phyloP scores from a whole-genome alignment of 1,140 invertebrate species.

The Pseudomyrmex cubaensis region DNA sequence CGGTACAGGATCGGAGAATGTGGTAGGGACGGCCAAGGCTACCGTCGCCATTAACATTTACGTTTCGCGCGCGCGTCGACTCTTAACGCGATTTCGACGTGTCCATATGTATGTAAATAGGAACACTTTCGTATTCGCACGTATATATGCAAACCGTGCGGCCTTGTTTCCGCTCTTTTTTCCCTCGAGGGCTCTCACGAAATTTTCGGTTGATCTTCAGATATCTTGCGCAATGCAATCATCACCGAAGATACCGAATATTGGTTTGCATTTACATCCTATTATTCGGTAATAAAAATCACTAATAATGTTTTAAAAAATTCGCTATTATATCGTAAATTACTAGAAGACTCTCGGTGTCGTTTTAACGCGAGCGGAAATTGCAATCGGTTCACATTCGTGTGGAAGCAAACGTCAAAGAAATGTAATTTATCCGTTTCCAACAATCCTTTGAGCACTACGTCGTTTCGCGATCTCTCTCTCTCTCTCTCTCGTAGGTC shows the following conservation, averaged over 20 bases:
- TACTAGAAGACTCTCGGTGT: not conserved
- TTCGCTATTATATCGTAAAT: slow-evolving; percentile 3
- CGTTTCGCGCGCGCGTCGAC: slow-evolving; percentile 49
- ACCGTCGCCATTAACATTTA: slow-evolving; percentile 76
- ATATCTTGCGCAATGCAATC: not conserved
- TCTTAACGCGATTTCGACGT: slow-evolving; percentile 74
- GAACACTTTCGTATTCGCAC: slow-evolving; percentile 36
- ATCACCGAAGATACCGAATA: not conserved
- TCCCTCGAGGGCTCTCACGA: slow-evolving; percentile 15
- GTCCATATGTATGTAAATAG: slow-evolving; percentile 76
- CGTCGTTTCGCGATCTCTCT: too few species aligned
- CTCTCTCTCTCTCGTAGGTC: slow-evolving; percentile 59
- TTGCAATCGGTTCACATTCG: not conserved
- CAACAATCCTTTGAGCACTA: slow-evolving; percentile 15
- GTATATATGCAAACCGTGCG: slow-evolving; percentile 61
- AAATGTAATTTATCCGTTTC: slow-evolving; percentile 41
- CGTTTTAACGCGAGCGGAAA: slow-evolving; percentile 4
- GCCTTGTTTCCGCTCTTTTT: slow-evolving; percentile 55
- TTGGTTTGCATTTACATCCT: too few species aligned
- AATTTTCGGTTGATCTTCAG: slow-evolving; percentile 46
- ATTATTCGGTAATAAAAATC: not conserved
- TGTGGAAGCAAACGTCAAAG: not conserved
- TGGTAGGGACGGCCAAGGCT: slow-evolving; percentile 74
- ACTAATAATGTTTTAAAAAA: not conserved
- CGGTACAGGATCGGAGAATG: slow-evolving; percentile 78